Percentiles rank a stretch among this genome's conserved stretches.
Evolutionary conservation across 2,888 invertebrate genomes (phyloP).

Genomic region (Electrophaes corylata): DNA sequence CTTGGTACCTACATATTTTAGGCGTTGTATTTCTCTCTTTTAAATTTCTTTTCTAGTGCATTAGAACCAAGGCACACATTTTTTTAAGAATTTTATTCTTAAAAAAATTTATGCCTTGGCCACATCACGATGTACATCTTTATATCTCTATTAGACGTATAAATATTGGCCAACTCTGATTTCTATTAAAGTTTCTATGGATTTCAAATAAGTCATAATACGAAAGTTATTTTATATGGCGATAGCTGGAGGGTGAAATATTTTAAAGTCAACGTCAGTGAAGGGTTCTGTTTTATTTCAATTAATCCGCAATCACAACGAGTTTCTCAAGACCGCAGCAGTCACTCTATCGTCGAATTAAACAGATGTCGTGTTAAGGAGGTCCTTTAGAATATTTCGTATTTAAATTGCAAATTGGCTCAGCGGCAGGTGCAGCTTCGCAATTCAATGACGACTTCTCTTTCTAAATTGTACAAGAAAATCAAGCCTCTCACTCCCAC

Average conservation of each 20-base stretch:
- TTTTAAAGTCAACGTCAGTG: constrained; percentile 55
- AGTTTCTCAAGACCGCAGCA: constrained; percentile 67
- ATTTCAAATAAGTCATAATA: constrained; percentile 5
- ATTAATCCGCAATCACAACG: constrained; percentile 79
- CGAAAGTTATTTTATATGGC: constrained; percentile 35
- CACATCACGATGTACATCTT: no score
- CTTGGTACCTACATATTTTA: no score
- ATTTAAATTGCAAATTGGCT: constrained; percentile 85
- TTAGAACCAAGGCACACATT: no score
- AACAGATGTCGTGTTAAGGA: constrained; percentile 85
- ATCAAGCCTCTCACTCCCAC: constrained; percentile 56
- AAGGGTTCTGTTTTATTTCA: constrained; percentile 81
- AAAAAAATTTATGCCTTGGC: no score
- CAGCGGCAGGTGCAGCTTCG: constrained; percentile 79
- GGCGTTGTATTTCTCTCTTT: no score
- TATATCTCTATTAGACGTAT: no score
- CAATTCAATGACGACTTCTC: constrained; percentile 65
- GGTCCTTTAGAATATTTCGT: constrained; percentile 81
- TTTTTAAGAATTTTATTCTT: no score
- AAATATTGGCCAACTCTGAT: background rate
- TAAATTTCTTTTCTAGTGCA: no score
- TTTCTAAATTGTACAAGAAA: constrained; percentile 59
- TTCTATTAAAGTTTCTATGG: background rate
- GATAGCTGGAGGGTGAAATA: constrained; percentile 47
- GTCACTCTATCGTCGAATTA: constrained; percentile 82